phyloP scores from a whole-genome alignment of 2,797 vertebrate genomes.

The Urocyon cinereoargenteus region DNA sequence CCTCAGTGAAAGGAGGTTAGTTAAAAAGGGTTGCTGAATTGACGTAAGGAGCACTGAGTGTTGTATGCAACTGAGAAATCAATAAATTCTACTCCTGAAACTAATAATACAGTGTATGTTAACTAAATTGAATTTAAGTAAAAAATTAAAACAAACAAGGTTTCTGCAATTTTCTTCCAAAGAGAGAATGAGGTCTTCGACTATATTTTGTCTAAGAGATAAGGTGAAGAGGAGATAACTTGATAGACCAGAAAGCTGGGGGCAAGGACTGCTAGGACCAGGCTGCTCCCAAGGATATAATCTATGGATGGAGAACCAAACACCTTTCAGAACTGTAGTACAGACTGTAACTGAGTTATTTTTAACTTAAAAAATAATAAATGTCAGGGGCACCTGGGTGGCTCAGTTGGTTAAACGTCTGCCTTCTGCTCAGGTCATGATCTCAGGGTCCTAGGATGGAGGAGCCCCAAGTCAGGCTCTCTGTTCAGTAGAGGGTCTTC shows the following conservation, averaged over 20 bases:
- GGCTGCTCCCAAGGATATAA: neutral
- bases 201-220: neutral
- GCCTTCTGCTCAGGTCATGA: neutral
- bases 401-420: neutral
- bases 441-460: neutral
- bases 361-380: conserved; percentile 36
- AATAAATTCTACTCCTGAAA: neutral
- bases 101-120: neutral
- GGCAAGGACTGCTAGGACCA: neutral
- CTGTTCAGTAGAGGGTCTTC: neutral
- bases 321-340: neutral
- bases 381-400: neutral
- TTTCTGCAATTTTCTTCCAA: neutral
- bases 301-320: neutral
- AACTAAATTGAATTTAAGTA: neutral
- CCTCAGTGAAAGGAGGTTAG: neutral
- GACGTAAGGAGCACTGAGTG: neutral
- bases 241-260: neutral
- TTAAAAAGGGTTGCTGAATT: neutral
- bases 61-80: neutral
- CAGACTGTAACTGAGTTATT: neutral
- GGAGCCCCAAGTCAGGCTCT: neutral
- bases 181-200: conserved; percentile 2
- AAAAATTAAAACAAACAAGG: neutral
- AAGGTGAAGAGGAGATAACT: neutral